Base-by-base conservation (phyloP, 2,113 vertebrate species). In the Danionella cerebrum region DNA sequence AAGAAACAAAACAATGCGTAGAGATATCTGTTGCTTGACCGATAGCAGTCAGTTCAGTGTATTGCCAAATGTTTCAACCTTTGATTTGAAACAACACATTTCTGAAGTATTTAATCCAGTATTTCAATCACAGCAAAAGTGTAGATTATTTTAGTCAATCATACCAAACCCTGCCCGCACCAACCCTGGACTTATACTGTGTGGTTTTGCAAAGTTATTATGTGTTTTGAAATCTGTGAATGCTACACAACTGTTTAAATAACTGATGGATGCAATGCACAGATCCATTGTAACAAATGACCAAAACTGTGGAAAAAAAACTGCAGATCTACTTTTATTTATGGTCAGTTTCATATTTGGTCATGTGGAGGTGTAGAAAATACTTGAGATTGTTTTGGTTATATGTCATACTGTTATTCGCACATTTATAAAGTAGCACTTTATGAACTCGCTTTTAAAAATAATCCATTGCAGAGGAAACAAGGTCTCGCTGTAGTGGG, bases 381-480 rank as follows among this genome's bases (percentile, higher is more conserved):
- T 69, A 69, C 65, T 65, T 65, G 65, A 73, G 65, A 36, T 70
- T 54, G 57, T 73, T 38, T 13, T 13, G 25, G 25, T 48, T 16
- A 50, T 19, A 51, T 52, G 51, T 67, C 41, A 64, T 54, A 66
- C 6, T 29, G 10, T 38, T 58, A 41, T 66, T 25, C 19, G 29
- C 21, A 22, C 55, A 24, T 31, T 14, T 67, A 31, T 45, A 27
- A 58, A 21, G 19, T 1, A 39, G 22, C 73, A 75, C 73, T 75
- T 75, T 75, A 75, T 63, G 35, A 75, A 55, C 13, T 13, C 27
- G 14, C 36, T 18, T 31, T 25, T 3, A 38, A 50, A 19, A 41
- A 29, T 22, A 16, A 53, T 63, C 58, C n/a, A 36, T 27, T 45
- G 44, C 33, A 45, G 60, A 36, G 11, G 3, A 58, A 3, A 12